Evolutionary conservation across 2,888 invertebrate genomes (phyloP), one percentile per base, ranked within the genome.

Genomic region (Diarsia dahlii): DNA sequence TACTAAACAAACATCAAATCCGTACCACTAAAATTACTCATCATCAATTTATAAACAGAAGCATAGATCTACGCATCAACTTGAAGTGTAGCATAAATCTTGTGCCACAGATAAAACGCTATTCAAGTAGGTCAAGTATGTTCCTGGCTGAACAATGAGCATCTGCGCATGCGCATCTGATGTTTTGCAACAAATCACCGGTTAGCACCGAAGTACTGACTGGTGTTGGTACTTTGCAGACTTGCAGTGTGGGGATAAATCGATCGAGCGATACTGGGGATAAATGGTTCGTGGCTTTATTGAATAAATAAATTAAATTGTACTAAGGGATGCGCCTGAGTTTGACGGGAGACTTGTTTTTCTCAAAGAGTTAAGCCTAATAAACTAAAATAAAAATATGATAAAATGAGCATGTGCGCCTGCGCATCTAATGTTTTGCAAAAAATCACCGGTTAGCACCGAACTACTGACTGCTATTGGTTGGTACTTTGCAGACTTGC

Each of bases 101-200:
- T 74, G 65, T 58, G 65, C 52, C 67, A 73, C 71, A 77, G 60
- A 84, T 81, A 72, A 86, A 81, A 76, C 73, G 76, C 62, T 71
- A 65, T 69, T 66, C 70, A 87, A 87, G 71, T 87, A 77, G 90
- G 89, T 90, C 90, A 90, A 90, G 90, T 89, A 87, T 87, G 84
- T 76, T 83, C 78, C 73, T 83, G 72, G 83, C 76, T 80, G 85
- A 88, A 87, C 85, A 82, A 82, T 83, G 67, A 80, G 81, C 87
- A 80, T 84, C 80, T 82, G 76, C 83, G 64, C n/a, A 56, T 70
- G 73, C 52, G 68, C 84, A 76, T 73, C 79, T 67, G 58, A 73
- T 75, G 72, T 85, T 79, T 82, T 82, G 84, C 78, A 88, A 85
- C 80, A 80, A 80, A 86, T 86, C 82, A 74, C 65, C 64, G 76